phyloP scores from a whole-genome alignment of 2,888 invertebrate genomes.

The Cephus spinipes region DNA sequence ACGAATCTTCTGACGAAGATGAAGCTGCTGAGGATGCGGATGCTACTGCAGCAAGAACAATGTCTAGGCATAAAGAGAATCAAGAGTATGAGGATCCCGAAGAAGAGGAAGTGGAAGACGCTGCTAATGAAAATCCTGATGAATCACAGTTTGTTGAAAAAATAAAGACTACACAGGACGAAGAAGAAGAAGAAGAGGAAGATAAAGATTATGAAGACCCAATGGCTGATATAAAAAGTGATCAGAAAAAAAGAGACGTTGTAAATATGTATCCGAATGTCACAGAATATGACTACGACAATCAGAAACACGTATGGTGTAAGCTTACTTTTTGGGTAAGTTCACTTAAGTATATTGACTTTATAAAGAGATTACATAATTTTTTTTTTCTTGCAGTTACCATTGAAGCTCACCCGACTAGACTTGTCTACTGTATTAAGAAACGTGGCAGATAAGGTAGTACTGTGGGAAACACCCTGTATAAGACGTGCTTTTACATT shows the following conservation, averaged over 20 bases:
- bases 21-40: conserved; percentile 71
- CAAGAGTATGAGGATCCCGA: conserved; percentile 70
- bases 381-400: conserved; percentile 67
- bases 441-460: conserved; percentile 76
- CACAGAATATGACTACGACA: conserved; percentile 81
- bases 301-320: conserved; percentile 84
- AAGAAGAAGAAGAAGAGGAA: conserved; percentile 46
- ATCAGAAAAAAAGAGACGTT: conserved; percentile 59
- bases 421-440: conserved; percentile 82
- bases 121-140: conserved; percentile 51
- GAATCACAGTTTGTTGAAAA: conserved; percentile 71
- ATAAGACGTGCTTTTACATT: conserved; percentile 90
- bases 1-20: conserved; percentile 78
- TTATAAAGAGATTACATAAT: background rate
- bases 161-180: conserved; percentile 48
- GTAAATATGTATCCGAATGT: conserved; percentile 66
- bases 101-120: conserved; percentile 66
- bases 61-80: conserved; percentile 67
- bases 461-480: conserved; percentile 83
- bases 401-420: conserved; percentile 74
- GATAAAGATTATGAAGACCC: conserved; percentile 27
- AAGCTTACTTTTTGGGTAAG: conserved; percentile 81
- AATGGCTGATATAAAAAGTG: conserved; percentile 30
- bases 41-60: conserved; percentile 58
- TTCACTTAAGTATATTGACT: background rate